Evolutionary conservation across 1,140 invertebrate species (phyloP), one percentile per base, ranked within the genome.

Genomic region (Pomacea maculata): DNA sequence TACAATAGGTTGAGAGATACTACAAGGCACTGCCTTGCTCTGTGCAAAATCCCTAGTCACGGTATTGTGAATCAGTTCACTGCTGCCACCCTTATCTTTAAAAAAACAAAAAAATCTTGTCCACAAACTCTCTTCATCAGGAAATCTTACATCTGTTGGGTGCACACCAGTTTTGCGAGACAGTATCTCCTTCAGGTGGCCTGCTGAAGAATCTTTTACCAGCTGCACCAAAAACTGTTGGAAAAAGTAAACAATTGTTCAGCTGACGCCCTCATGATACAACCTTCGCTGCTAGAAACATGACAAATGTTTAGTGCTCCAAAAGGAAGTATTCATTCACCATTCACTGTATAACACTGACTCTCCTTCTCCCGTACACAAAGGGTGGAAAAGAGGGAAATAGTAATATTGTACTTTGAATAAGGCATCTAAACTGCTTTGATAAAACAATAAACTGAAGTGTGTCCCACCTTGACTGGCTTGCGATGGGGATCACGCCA

Each of bases 181-280:
- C 11, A 91, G 80, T n/a, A 85, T 84, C 12, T 91, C 88, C 68
- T 90, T 90, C 76, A 92, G 80, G 25, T 88, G 87, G 65, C 91
- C 88, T 34, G 91, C 87, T 19, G 85, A 87, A n/a, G 90, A 87
- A 80, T 92, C 91, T 71, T 89, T 88, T 11, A 87, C 72, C n/a
- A 90, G 77, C 67, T 83, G 81, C 45, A 91, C 72, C 75, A 84
- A 81, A 74, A 87, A 87, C 87, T 90, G 80, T 15, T 85, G 85
- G 55, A 83, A 34, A 80, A 70, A 61, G 34, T 45, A 45, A 45
- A 45, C 34, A 45, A 45, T 45, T 45, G 34, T 45, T 45, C 34
- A 45, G 34, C 6, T 45, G 34, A 45, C 6, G 63, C 1, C n/a
- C n/a, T 1, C 57, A 75, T 75, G 17, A 21, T 11, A 65, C 21